Evolutionary conservation across 2,888 invertebrate genomes (phyloP).

Genomic region (Bruchidius siliquastri): DNA sequence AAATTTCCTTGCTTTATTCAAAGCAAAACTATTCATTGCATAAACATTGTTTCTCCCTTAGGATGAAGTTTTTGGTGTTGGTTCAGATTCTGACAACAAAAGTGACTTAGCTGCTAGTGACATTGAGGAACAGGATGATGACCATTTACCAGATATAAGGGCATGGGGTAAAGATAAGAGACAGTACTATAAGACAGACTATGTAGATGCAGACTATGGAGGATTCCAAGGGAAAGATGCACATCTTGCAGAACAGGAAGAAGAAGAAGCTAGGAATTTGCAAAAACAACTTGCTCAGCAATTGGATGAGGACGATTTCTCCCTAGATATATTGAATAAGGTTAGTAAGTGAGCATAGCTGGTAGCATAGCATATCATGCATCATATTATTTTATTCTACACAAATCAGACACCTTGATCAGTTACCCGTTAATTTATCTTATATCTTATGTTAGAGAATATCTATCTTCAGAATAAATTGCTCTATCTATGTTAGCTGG

Average conservation of each 20-base stretch:
- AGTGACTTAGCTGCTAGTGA: conserved; percentile 63
- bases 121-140: conserved; percentile 68
- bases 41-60: background rate
- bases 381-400: background rate
- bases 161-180: conserved; percentile 85
- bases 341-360: conserved; percentile 14
- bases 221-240: conserved; percentile 62
- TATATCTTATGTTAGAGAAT: too few species aligned
- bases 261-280: conserved; percentile 76
- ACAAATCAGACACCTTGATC: too few species aligned
- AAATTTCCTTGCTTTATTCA: too few species aligned
- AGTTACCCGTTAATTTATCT: too few species aligned
- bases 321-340: conserved; percentile 24
- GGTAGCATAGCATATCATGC: too few species aligned
- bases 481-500: too few species aligned
- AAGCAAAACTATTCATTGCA: background rate
- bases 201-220: conserved; percentile 81
- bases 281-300: conserved; percentile 73
- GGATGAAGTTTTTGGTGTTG: conserved; percentile 62
- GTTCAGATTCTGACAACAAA: conserved; percentile 47
- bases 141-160: conserved; percentile 71
- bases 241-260: conserved; percentile 73
- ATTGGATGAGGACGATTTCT: conserved; percentile 63
- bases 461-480: too few species aligned
- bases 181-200: conserved; percentile 81